Percentiles rank a stretch among this genome's conserved stretches.
These are phyloP conservation scores for Taenaris catops DNA, from an alignment of 2,888 invertebrate species.

Conservation along the genomic window DNA sequence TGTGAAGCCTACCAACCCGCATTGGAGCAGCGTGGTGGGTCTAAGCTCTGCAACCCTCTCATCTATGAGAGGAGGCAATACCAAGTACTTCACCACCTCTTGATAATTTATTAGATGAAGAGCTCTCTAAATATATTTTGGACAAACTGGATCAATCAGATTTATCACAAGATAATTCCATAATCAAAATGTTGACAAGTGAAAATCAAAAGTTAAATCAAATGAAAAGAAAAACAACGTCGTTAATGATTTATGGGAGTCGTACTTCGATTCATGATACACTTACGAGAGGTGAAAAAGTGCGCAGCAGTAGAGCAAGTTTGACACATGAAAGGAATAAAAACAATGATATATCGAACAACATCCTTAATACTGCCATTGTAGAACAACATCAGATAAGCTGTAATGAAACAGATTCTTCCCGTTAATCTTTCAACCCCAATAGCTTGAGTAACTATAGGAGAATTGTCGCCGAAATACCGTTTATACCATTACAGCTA, in stretches of 20 bases:
- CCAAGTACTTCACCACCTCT: constrained; percentile 87
- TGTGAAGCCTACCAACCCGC: too few species aligned
- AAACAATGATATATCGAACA: constrained; percentile 38
- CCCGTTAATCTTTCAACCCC: too few species aligned
- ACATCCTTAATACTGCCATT: constrained; percentile 42
- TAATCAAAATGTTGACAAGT: constrained; percentile 66
- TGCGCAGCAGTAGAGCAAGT: constrained; percentile 67
- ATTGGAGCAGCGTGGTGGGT: too few species aligned
- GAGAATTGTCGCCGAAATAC: too few species aligned
- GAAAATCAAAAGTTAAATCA: constrained; percentile 68
- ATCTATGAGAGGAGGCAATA: too few species aligned
- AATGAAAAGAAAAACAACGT: constrained; percentile 67
- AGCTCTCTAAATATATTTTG: constrained; percentile 67
- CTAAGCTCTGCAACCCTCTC: too few species aligned
- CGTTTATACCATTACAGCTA: too few species aligned
- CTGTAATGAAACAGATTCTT: constrained; percentile 63
- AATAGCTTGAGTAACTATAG: too few species aligned
- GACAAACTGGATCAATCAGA: constrained; percentile 74
- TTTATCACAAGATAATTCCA: constrained; percentile 66
- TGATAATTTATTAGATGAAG: constrained; percentile 84
- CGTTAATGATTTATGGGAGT: constrained; percentile 74
- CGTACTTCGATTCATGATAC: constrained; percentile 73
- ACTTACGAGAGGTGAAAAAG: constrained; percentile 69
- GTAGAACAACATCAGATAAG: constrained; percentile 56
- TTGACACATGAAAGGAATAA: constrained; percentile 55